These are phyloP conservation scores for Thelaira solivaga DNA, from an alignment of 2,888 invertebrate species.

Conservation along the genomic window DNA sequence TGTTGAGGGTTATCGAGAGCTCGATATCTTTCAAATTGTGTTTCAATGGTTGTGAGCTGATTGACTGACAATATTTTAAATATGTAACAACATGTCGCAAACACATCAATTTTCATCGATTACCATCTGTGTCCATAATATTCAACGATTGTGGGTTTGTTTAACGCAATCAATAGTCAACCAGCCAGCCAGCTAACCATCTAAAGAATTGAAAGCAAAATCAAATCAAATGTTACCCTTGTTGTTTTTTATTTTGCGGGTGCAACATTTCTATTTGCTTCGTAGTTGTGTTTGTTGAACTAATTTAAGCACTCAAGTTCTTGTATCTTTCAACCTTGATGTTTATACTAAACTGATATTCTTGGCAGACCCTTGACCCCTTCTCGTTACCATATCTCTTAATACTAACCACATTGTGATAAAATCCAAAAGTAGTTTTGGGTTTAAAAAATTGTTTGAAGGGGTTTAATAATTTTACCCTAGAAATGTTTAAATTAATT, in stretches of 20 bases:
- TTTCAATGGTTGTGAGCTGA: conserved; percentile 21
- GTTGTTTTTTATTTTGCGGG: not conserved
- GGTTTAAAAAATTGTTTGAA: no score
- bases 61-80: conserved; percentile 59
- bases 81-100: conserved; percentile 72
- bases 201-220: not conserved
- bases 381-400: no score
- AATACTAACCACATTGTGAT: not conserved
- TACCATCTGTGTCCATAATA: conserved; percentile 61
- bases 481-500: no score
- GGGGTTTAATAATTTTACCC: no score
- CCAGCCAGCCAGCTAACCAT: not conserved
- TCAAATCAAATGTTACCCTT: conserved; percentile 58
- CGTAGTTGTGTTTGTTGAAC: not conserved
- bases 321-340: not conserved
- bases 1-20: not conserved
- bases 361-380: no score
- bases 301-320: not conserved
- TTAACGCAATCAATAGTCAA: no score
- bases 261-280: not conserved
- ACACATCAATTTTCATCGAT: conserved; percentile 72
- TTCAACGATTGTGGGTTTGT: not conserved
- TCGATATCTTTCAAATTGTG: not conserved
- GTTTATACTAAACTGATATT: not conserved
- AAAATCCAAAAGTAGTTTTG: conserved; percentile 22